phyloP scores from a whole-genome alignment of 2,888 invertebrate species.

The Mactromeris polynyma region DNA sequence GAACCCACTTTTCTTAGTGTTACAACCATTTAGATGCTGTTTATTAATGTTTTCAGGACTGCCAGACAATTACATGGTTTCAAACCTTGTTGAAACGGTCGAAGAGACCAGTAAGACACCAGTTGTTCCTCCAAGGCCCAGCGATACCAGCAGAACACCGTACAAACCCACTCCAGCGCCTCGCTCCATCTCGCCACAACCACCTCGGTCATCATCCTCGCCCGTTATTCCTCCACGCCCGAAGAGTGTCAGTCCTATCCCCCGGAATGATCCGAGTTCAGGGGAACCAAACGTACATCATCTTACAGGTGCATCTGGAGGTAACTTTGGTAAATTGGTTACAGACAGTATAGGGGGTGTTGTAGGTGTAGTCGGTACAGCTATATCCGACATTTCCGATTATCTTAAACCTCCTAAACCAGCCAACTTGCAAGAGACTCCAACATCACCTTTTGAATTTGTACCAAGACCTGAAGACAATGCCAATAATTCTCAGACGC shows the following conservation, averaged over 20 bases:
- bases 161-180: conserved; percentile 34
- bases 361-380: conserved; percentile 44
- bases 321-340: conserved; percentile 37
- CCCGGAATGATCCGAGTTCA: not conserved
- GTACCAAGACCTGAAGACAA: conserved; percentile 35
- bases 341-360: conserved; percentile 55
- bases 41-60: conserved; percentile 42
- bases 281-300: not conserved
- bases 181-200: conserved; percentile 35
- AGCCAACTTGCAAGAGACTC: not conserved
- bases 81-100: conserved; percentile 80
- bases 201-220: not conserved
- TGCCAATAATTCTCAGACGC: not conserved
- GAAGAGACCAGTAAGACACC: conserved; percentile 56
- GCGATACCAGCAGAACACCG: conserved; percentile 1
- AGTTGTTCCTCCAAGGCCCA: conserved; percentile 49
- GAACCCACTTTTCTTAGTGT: too few relatives aligned
- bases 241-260: conserved; percentile 38
- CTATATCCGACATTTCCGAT: conserved; percentile 46
- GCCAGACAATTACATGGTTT: conserved; percentile 80
- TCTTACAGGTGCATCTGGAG: not conserved
- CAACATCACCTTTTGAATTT: conserved; percentile 53
- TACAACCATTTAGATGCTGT: too few relatives aligned
- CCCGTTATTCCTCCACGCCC: conserved; percentile 40
- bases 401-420: conserved; percentile 43